Base-by-base conservation (phyloP, 2,888 invertebrate genomes). In the Nemapogon koenigi region DNA sequence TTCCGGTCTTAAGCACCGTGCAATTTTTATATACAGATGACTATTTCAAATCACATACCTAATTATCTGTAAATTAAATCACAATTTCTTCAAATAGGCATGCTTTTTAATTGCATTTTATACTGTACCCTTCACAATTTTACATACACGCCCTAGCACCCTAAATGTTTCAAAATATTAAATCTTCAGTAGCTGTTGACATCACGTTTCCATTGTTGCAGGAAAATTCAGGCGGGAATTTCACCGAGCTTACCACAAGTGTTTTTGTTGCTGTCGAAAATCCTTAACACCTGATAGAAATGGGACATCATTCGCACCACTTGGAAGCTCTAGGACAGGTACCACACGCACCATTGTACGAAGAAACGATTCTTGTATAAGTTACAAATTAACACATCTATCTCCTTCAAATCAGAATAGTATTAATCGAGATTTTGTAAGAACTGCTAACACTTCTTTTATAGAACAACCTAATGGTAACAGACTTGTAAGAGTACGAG, bases 191-290 rank as follows among this genome's bases (percentile, higher is more conserved):
- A 22, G 22, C 6, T 22, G 6, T 22, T 22, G 10, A 22, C 22
- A 7, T 22, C 13, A 13, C 15, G 39, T 46, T 29, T 47, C 30
- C 40, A 49, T 65, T 73, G 71, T 82, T 82, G 6, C 83, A 88
- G 89, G 87, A 41, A 88, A 88, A 73, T 88, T 88, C 60, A 83
- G 87, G 6, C 81, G 85, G 45, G 88, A 88, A 56, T 88, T 88
- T 60, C 83, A 83, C 48, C 82, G 86, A 46, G 85, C 87, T 1
- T 84, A 88, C 62, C 85, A 84, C 60, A 83, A 84, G 52, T 86
- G 86, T 45, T 64, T 81, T 45, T 81, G 81, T 50, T 75, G 78
- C 49, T 75, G 75, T 39, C 58, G 52, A 27, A 45, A 55, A 4
- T 43, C 55, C 0, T 41, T 65, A 0, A 38, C 59, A 0, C 62